phyloP scores from a whole-genome alignment of 2,888 invertebrate genomes.

The Ophion slaviceki region DNA sequence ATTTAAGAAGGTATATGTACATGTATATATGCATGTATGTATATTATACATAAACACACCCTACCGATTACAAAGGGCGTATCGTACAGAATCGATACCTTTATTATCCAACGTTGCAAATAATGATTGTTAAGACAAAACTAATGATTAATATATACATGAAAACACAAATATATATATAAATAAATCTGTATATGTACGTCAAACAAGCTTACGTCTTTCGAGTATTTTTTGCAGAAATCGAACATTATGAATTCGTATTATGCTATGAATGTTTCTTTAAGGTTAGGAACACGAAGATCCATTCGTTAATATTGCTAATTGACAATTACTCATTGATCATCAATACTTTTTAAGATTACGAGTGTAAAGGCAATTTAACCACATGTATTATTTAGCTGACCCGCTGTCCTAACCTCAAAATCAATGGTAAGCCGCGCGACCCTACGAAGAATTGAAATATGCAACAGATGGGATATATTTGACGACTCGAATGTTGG shows the following conservation, averaged over 20 bases:
- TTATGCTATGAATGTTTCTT: background rate
- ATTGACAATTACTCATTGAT: too few relatives aligned
- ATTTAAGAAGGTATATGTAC: slow-evolving; percentile 35
- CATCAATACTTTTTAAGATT: too few relatives aligned
- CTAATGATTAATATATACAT: slow-evolving; percentile 49
- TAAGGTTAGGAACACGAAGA: too few relatives aligned
- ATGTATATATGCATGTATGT: slow-evolving; percentile 25
- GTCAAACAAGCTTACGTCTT: slow-evolving; percentile 36
- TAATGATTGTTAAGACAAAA: slow-evolving; percentile 66
- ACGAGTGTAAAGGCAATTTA: too few relatives aligned
- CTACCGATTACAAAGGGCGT: slow-evolving; percentile 28
- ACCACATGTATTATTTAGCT: too few relatives aligned
- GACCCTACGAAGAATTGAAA: too few relatives aligned
- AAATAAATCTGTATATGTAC: slow-evolving; percentile 59
- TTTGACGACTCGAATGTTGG: background rate
- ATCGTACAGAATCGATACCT: slow-evolving; percentile 58
- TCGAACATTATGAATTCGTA: slow-evolving; percentile 14
- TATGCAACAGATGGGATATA: too few relatives aligned
- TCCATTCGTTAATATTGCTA: too few relatives aligned
- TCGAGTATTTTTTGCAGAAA: slow-evolving; percentile 43
- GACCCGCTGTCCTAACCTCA: too few relatives aligned
- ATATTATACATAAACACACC: slow-evolving; percentile 20
- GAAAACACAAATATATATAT: slow-evolving; percentile 28
- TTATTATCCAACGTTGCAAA: slow-evolving; percentile 60
- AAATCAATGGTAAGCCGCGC: too few relatives aligned